Evolutionary conservation across 2,797 vertebrate genomes (phyloP).

Genomic region (Spinus pinus): DNA sequence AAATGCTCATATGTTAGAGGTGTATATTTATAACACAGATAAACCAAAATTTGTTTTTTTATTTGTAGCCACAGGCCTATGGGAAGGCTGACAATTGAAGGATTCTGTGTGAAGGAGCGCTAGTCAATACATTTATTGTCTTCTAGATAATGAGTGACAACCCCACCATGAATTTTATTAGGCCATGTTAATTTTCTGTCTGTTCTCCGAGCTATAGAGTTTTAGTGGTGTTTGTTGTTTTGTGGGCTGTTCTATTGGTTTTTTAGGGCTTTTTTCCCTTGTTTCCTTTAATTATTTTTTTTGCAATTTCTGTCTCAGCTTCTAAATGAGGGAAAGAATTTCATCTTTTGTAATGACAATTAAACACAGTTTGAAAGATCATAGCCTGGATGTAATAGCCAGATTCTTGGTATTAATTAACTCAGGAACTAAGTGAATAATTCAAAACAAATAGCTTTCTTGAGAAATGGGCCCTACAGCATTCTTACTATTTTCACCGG

Average conservation of each 20-base stretch:
- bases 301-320: neutral
- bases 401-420: conserved; percentile 34
- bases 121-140: neutral
- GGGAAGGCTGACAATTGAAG: neutral
- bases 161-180: neutral
- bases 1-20: neutral
- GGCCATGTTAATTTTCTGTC: neutral
- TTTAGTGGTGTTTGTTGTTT: neutral
- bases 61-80: neutral
- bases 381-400: neutral
- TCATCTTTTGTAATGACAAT: neutral
- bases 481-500: neutral
- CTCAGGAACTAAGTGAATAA: neutral
- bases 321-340: neutral
- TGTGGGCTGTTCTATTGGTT: neutral
- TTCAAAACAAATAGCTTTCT: neutral
- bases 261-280: fast-evolving
- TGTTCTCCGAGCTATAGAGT: neutral
- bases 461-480: neutral
- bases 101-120: neutral
- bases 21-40: neutral
- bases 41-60: neutral
- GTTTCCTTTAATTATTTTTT: neutral
- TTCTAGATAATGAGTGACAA: neutral
- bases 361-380: conserved; percentile 13